Evolutionary conservation across 2,797 vertebrate species (phyloP), one percentile per base, ranked within the genome.

Genomic region (Pogonophryne albipinna): DNA sequence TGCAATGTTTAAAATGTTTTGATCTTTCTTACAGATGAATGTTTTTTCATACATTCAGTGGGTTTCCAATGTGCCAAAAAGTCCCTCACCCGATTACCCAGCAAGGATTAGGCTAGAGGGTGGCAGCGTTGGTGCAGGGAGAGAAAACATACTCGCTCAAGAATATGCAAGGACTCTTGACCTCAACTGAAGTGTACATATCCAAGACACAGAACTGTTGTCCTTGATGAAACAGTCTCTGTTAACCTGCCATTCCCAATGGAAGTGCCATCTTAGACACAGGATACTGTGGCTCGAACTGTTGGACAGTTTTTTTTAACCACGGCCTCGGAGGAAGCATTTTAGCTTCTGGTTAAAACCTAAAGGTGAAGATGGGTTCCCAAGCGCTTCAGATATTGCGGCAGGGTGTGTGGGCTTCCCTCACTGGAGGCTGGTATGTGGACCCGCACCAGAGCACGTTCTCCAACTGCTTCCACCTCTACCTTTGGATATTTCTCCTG

Each of bases 361-460:
- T 77, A 66, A 83, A 79, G 66, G 89, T 76, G 84, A 88, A 93
- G 82, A 97, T 97, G 97, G 96, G 97, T 90, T 97, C 96, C 70
- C 97, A 97, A 85, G 96, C 96, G 81, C 95, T 97, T 89, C 97
- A 97, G 93, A 97, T 97, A 91, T 89, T 97, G 83, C 95, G 97
- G 83, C 97, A 98, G 93, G 97, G 97, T 19, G 96, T 97, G 85
- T 97, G 97, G 97, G 97, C 96, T 76, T 97, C 97, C 0, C 96
- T 98, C 66, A 97, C 96, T 0, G 97, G 97, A 76, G 97, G 97
- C 77, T 98, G 97, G 97, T 98, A 97, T 86, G 96, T 97, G 89
- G 96, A 97, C 92, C 96, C 97, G 15, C 97, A 97, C 89, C 97
- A 97, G 91, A 97, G 96, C 91, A 97, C 96, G 2, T 97, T 97